These are phyloP conservation scores for Drosophila insularis DNA, from an alignment of 1,140 invertebrate species.

Conservation along the genomic window DNA sequence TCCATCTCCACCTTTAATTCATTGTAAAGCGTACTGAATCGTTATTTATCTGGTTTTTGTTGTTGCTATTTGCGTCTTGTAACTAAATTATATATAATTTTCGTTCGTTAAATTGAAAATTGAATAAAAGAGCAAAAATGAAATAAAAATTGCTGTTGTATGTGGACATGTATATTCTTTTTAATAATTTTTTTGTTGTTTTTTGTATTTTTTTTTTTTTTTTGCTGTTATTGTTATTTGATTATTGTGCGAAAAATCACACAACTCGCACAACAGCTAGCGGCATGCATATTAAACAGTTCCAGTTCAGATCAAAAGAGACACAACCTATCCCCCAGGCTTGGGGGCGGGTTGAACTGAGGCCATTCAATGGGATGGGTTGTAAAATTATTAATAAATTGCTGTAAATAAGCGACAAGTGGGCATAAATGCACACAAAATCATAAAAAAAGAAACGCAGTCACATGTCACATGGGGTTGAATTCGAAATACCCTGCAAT, in stretches of 20 bases:
- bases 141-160: conserved; percentile 58
- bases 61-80: conserved; percentile 7
- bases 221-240: conserved; percentile 50
- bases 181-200: conserved; percentile 23
- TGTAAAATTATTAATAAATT: conserved; percentile 72
- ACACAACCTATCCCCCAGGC: not conserved
- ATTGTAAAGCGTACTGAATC: not conserved
- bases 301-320: not conserved
- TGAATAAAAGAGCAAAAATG: conserved; percentile 16
- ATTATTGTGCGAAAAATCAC: conserved; percentile 80
- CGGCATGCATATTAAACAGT: conserved; percentile 71
- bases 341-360: conserved; percentile 8
- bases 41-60: not conserved
- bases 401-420: conserved; percentile 59
- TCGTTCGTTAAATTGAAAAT: conserved; percentile 8
- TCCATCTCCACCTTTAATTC: no score
- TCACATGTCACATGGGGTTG: not conserved
- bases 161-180: conserved; percentile 37
- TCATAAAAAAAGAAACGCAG: conserved; percentile 28
- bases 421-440: conserved; percentile 38
- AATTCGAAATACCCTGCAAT: not conserved
- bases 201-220: conserved; percentile 16
- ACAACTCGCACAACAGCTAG: conserved; percentile 58
- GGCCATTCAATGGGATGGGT: conserved; percentile 5
- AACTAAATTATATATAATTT: conserved; percentile 3